A percentile compares a stretch with the other conserved stretches of the same genome.
Evolutionary conservation across 2,888 invertebrate species (phyloP).

Genomic region (Pterostichus niger): DNA sequence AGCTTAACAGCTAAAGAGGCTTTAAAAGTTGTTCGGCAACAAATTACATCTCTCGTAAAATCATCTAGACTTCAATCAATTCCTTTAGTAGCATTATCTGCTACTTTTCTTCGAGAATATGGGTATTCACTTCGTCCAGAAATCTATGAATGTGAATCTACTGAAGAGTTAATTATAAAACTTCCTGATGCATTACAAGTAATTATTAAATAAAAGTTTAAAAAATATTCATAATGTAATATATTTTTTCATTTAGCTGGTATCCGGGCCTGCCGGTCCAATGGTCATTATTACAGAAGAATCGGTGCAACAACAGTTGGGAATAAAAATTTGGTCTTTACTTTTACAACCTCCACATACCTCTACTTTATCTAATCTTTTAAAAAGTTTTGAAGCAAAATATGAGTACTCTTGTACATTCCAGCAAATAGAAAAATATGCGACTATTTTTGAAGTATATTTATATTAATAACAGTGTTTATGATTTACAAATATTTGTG

Average conservation of each 20-base stretch:
- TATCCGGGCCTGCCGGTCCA: conserved; percentile 56
- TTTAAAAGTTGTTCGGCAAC: conserved; percentile 81
- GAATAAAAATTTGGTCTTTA: conserved; percentile 79
- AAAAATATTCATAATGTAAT: conserved; percentile 14
- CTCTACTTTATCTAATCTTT: conserved; percentile 77
- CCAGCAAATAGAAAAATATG: conserved; percentile 76
- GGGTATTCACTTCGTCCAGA: conserved; percentile 86
- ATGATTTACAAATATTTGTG: not conserved
- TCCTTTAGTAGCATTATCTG: conserved; percentile 77
- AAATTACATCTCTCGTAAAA: conserved; percentile 80
- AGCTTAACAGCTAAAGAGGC: conserved; percentile 80
- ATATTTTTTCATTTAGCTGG: conserved; percentile 48
- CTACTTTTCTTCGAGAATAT: conserved; percentile 82
- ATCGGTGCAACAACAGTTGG: conserved; percentile 59
- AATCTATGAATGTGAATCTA: conserved; percentile 81
- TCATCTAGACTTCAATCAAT: conserved; percentile 73
- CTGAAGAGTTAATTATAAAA: conserved; percentile 82
- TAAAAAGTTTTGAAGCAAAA: conserved; percentile 75
- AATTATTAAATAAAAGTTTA: conserved; percentile 8
- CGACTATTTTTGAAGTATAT: conserved; percentile 77
- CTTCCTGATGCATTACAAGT: conserved; percentile 78
- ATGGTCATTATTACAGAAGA: conserved; percentile 60
- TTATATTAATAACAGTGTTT: not conserved
- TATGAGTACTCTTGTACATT: conserved; percentile 76
- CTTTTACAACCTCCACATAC: conserved; percentile 81